Base-by-base conservation (phyloP, 1,140 invertebrate species). In the Heliconius eleuchia region DNA sequence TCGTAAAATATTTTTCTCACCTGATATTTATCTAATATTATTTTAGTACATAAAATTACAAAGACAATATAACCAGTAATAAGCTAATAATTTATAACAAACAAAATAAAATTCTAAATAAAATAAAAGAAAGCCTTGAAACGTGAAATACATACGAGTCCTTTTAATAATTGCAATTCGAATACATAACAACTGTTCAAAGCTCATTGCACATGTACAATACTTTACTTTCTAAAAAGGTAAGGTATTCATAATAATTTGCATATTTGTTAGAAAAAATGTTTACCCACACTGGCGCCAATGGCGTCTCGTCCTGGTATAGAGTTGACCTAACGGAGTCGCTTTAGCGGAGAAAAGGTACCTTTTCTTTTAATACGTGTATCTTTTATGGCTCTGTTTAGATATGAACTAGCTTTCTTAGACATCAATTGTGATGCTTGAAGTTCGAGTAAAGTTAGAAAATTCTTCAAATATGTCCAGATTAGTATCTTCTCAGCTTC, bases 231-330 rank as follows among this genome's bases (percentile, higher is more conserved):
- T 81, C 80, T 78, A 74, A 78, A 78, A 78, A 75, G 73, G 16
- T 27, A 11, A 52, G 60, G 77, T 77, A 77, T 80, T 66, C 79
- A 76, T n/a, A 34, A 27, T 13, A 55, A 80, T 76, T 70, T 76
- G 74, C 79, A 80, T 80, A 34, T n/a, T 19, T 8, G n/a, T 30
- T 9, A 16, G 42, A 52, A 71, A 75, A 82, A 82, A 78, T 19
- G 66, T 71, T 78, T 78, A 81, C 76, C 71, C 76, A 78, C 76
- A 78, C 37, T 81, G 80, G 82, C 82, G 82, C 80, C 82, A 74
- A 34, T 71, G 80, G 80, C 80, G 78, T 82, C 82, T 78, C 76
- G 60, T 70, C 82, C 80, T 23, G 13, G 76, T 84, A 84, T 84
- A 80, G 82, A 71, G 46, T 52, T 74, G 71, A 78, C 77, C 80